Evolutionary conservation across 2,888 invertebrate species (phyloP).

Genomic region (Cyclophora punctaria): DNA sequence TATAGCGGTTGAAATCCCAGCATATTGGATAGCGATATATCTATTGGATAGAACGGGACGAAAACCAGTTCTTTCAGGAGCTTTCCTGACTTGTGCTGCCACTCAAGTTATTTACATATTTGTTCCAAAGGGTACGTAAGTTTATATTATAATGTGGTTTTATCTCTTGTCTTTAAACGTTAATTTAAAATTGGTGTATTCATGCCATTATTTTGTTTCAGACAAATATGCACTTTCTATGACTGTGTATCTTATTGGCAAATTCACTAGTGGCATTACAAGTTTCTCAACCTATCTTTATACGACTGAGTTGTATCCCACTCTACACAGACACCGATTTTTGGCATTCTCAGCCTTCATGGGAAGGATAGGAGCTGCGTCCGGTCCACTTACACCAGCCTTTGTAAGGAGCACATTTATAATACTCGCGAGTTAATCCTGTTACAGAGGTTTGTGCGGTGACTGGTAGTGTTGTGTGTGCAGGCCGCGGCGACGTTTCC

Average conservation of each 20-base stretch:
- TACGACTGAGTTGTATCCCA: slow-evolving; percentile 80
- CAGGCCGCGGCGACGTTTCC: not conserved
- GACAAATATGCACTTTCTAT: slow-evolving; percentile 33
- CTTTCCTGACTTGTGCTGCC: no score
- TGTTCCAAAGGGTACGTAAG: not conserved
- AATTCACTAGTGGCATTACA: slow-evolving; percentile 75
- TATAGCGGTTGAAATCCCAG: no score
- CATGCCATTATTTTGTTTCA: slow-evolving; percentile 8
- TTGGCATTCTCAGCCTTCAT: slow-evolving; percentile 79
- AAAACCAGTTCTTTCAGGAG: no score
- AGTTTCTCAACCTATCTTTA: slow-evolving; percentile 77
- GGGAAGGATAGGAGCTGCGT: slow-evolving; percentile 78
- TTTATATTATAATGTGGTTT: slow-evolving; percentile 16
- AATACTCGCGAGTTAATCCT: not conserved
- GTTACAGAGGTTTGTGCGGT: not conserved
- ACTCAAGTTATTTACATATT: no score
- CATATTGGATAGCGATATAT: no score
- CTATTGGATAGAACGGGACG: no score
- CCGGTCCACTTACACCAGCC: slow-evolving; percentile 79
- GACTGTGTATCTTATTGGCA: slow-evolving; percentile 73
- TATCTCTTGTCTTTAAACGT: no score
- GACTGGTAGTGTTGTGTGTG: not conserved
- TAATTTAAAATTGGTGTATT: no score
- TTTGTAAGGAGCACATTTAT: slow-evolving; percentile 50
- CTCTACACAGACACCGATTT: slow-evolving; percentile 76